A percentile compares a stretch with the other conserved stretches of the same genome.
Conservation (phyloP, 2,797 vertebrate species). For the Clarias platycephalus region DNA sequence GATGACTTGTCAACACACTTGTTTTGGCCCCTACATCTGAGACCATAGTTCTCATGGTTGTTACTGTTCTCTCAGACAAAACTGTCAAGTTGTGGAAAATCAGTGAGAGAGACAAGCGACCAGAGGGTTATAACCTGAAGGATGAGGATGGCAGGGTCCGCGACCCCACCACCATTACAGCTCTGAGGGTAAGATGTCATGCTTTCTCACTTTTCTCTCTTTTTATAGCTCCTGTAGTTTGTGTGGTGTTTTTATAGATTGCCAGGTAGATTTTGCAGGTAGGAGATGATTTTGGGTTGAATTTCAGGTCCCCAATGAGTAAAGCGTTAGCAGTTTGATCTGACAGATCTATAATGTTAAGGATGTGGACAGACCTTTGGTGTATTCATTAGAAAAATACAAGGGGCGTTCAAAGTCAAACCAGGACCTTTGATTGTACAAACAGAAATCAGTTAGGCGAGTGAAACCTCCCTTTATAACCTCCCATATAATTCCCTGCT, state of each 20-base stretch:
- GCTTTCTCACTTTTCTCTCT: neutral
- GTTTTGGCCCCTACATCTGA: neutral
- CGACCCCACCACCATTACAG: constrained; percentile 84
- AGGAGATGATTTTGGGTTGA: neutral
- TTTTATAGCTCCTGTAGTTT: neutral
- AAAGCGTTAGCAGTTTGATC: too few relatives aligned
- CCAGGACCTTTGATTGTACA: too few relatives aligned
- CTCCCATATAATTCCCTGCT: too few relatives aligned
- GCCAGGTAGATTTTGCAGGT: neutral
- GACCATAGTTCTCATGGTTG: neutral
- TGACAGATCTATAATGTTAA: neutral
- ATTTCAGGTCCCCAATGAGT: neutral
- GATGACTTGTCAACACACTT: neutral
- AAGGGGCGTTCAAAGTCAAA: too few relatives aligned
- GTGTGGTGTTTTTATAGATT: neutral
- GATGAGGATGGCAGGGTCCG: constrained; percentile 85
- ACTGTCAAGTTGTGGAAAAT: constrained; percentile 26
- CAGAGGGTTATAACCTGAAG: constrained; percentile 87
- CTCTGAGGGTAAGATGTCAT: constrained; percentile 74
- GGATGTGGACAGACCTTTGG: neutral
- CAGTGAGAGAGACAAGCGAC: constrained; percentile 60
- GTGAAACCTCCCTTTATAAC: too few relatives aligned
- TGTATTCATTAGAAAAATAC: neutral
- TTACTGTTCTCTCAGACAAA: constrained; percentile 18
- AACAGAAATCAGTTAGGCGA: too few relatives aligned